Evolutionary conservation across 2,113 vertebrate species (phyloP), one percentile per base, ranked within the genome.

Genomic region (Hippocampus comes): DNA sequence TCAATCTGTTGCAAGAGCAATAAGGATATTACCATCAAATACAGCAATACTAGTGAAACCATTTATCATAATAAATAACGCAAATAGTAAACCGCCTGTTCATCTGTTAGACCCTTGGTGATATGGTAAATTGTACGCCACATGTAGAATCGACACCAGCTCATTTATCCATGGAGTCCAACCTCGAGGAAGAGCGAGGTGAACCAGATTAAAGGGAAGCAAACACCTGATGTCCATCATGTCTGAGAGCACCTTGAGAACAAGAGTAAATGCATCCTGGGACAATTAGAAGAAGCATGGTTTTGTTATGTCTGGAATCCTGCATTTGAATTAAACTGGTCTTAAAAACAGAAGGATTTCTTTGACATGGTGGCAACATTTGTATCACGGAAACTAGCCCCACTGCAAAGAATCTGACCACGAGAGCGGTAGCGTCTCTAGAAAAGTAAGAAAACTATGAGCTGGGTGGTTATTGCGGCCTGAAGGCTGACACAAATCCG

Each of bases 61-160:
- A 90, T 82, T 87, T 83, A 89, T 82, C 68, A 79, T 88, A 84
- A 89, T 92, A 91, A 90, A 91, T 88, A 92, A 91, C 86, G 84
- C 69, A 91, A 90, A 81, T 77, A 69, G 55, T 81, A 84, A 89
- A 72, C 79, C 78, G 80, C 78, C 78, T 34, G 78, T 86, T 85
- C 77, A 82, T 78, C 78, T 61, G 78, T 86, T 85, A 81, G 68
- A 82, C 71, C 73, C 80, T 70, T 71, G 78, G 80, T 76, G 82
- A 84, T 87, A 80, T 86, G 82, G 79, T 86, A 76, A 83, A 87
- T 82, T 71, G 69, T 82, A 73, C 74, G 71, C 82, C 79, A 82
- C 75, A 11, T 67, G 75, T 71, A 80, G 68, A 85, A 65, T 49
- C 34, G 64, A 73, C 76, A 78, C 73, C 77, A 68, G 71, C 63